Conservation (phyloP, 1,140 invertebrate genomes). For the Bombus difficillimus region DNA sequence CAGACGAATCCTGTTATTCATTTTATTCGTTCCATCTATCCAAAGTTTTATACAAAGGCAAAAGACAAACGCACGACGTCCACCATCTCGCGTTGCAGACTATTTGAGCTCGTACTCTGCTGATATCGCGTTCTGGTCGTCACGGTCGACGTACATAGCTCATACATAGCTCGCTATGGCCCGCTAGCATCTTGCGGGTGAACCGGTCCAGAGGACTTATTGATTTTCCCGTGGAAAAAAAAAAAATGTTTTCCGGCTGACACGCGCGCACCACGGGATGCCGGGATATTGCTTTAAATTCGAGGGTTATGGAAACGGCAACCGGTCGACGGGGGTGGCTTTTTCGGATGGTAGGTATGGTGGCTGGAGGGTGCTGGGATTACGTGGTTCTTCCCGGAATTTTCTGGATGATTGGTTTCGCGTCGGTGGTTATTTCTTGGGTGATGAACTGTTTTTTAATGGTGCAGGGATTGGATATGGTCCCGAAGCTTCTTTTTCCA, state of each 20-base stretch:
- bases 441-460: slow-evolving; percentile 1
- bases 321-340: neutral
- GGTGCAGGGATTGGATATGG: neutral
- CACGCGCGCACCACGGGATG: neutral
- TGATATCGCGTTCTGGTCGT: too few relatives aligned
- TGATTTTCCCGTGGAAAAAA: slow-evolving; percentile 2
- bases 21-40: neutral
- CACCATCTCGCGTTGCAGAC: neutral
- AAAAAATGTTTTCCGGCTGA: slow-evolving; percentile 19
- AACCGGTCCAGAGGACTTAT: neutral
- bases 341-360: neutral
- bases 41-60: neutral
- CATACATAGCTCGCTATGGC: neutral
- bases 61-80: neutral
- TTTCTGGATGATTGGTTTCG: neutral
- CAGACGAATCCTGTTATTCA: neutral
- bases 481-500: neutral
- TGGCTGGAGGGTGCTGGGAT: neutral
- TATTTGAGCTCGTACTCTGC: too few relatives aligned
- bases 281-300: slow-evolving; percentile 31
- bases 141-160: neutral
- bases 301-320: slow-evolving; percentile 9
- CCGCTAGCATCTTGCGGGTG: neutral
- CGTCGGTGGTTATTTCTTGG: neutral
- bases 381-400: neutral